Percentiles rank a stretch among this genome's conserved stretches.
Evolutionary conservation across 2,888 invertebrate genomes (phyloP).

Genomic region (Labia minor): DNA sequence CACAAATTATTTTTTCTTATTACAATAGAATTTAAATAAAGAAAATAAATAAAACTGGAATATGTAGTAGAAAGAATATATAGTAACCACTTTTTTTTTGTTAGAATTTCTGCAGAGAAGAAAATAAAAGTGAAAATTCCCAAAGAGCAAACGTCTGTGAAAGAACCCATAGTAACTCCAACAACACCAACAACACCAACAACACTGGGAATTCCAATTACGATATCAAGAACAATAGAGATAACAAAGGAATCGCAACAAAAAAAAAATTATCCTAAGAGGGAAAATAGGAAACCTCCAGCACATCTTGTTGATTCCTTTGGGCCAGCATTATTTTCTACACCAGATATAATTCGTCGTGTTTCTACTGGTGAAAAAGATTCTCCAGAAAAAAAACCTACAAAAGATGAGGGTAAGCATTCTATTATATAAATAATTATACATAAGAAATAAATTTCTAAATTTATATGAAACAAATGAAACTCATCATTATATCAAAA

Average conservation of each 20-base stretch:
- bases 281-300: constrained; percentile 46
- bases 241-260: constrained; percentile 13
- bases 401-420: neutral
- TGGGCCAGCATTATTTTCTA: constrained; percentile 58
- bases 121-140: constrained; percentile 22
- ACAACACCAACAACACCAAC: constrained; percentile 21
- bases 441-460: neutral
- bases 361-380: constrained; percentile 33
- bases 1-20: neutral
- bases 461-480: neutral
- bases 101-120: constrained; percentile 23
- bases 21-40: constrained; percentile 26
- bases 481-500: too few relatives aligned
- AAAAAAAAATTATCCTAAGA: constrained; percentile 28
- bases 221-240: neutral
- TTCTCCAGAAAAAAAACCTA: neutral
- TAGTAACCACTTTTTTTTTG: neutral
- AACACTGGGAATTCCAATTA: constrained; percentile 20
- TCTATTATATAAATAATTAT: neutral
- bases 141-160: constrained; percentile 8
- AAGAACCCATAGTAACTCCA: constrained; percentile 26
- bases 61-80: neutral
- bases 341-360: constrained; percentile 65
- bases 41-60: constrained; percentile 28
- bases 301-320: constrained; percentile 44